Base-by-base conservation (phyloP, 2,888 invertebrate genomes). In the Conops quadrifasciatus region DNA sequence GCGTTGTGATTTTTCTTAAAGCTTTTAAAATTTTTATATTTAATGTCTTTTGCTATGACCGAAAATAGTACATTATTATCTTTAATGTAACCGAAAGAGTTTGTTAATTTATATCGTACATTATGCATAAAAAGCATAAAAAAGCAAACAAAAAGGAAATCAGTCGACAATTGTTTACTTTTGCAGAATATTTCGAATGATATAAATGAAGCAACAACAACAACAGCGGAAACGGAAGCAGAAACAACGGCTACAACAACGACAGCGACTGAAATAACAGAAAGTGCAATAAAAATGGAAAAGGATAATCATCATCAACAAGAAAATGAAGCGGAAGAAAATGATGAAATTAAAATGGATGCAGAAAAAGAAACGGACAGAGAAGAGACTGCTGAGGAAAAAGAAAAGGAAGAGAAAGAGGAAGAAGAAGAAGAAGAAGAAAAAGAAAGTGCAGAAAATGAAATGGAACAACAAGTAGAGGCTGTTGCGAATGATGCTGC, bases 131-230 rank as follows among this genome's bases (percentile, higher is more conserved):
- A 53, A 68, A 47, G 63, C 58, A 63, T 71, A 62, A 66, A 71
- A 71, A 72, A 67, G 45, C 9, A 21, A 62, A n/a, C n/a, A 63
- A 47, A 81, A 80, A 80, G 81, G 79, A 81, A 84, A 84, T 85
- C 84, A 84, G 85, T 85, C 85, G 86, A 84, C 85, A 85, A 86
- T 85, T 86, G 84, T 85, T 86, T 86, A 84, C 86, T 85, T 85
- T 85, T 86, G 80, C 85, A 86, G 85, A 85, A 82, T 80, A 82
- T 80, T 81, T 78, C 81, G 78, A 80, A 82, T 80, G 79, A 79
- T 80, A 76, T 83, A 80, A 83, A 75, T 80, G 81, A 76, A 70
- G 67, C 71, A 13, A 74, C 75, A 63, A 71, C 70, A 72, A 70
- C 36, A 73, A 78, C 36, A 56, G 47, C 67, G 59, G 72, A 45